Base-by-base conservation (phyloP, 2,888 invertebrate genomes). In the Lepidocyrtinus sp. region DNA sequence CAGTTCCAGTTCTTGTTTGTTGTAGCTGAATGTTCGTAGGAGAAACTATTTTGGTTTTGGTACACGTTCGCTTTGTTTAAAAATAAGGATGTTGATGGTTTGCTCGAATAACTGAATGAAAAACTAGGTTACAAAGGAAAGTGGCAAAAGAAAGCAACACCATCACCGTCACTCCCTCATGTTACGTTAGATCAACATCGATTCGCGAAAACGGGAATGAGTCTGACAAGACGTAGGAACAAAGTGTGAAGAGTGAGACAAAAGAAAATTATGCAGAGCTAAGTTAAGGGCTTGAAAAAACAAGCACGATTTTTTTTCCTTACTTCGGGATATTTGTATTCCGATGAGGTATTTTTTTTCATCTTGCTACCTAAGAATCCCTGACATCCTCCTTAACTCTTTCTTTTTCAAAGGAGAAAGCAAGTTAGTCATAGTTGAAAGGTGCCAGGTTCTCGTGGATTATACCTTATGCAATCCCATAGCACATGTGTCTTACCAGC, bases 261-360 rank as follows among this genome's bases (percentile, higher is more conserved):
- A 3, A 70, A 21, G 74, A 9, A 74, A 75, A 80, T 80, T 80
- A 80, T 80, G 73, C 80, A 80, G 75, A 61, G 62, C 62, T 65
- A 68, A 78, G 68, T 78, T 63, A 73, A 78, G 78, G 67, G 62
- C 55, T 50, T 24, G 46, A 19, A 24, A 68, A 26, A 63, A 63
- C 50, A 45, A 22, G 67, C 46, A 50, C 67, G 45, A 74, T 74
- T 69, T 59, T 80, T 50, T 73, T 55, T 50, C 59, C 21, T 27
- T 26, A 50, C 55, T 45, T 59, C 73, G 64, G 21, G 67, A 36
- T 81, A 84, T 85, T 85, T 85, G 83, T 85, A 85, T 85, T 82
- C 85, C 63, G 68, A 72, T 45, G 77, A 73, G 76, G 83, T 83
- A 79, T 85, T 85, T 82, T n/a, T n/a, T 84, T 83, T 72, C 75